Percentiles rank a stretch among this genome's conserved stretches.
Evolutionary conservation across 1,140 invertebrate genomes (phyloP).

Genomic region (Propsilocerus akamusi): DNA sequence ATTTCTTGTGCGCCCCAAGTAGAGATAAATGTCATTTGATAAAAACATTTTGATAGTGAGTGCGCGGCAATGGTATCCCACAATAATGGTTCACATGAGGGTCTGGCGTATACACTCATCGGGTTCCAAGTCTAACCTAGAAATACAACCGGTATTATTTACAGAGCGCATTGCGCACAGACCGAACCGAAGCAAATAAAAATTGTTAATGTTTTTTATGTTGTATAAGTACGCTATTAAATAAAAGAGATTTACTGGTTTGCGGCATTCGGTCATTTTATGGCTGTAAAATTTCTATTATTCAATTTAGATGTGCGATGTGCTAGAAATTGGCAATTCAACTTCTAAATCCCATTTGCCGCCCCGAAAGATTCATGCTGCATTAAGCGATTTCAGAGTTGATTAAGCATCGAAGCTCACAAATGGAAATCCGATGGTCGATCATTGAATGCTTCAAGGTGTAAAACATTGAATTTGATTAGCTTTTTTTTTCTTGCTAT

Average conservation of each 20-base stretch:
- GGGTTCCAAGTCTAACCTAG: conserved; percentile 4
- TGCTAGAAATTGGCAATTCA: not conserved
- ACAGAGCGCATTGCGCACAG: no score
- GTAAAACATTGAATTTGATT: no score
- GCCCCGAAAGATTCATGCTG: not conserved
- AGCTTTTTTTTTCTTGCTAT: no score
- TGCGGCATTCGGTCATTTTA: conserved; percentile 2
- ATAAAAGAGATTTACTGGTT: conserved; percentile 3
- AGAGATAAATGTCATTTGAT: no score
- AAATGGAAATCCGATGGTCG: no score
- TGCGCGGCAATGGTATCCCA: not conserved
- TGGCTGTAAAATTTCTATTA: not conserved
- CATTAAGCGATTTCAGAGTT: conserved; percentile 2
- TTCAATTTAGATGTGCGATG: not conserved
- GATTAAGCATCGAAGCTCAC: no score
- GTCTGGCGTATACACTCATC: no score
- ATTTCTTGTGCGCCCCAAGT: no score
- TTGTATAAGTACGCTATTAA: not conserved
- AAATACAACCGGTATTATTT: not conserved
- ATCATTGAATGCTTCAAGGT: no score
- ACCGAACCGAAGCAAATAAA: not conserved
- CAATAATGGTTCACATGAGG: no score
- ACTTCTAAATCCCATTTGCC: not conserved
- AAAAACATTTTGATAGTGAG: no score
- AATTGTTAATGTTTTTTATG: not conserved